Percentiles rank a stretch among this genome's conserved stretches.
Conservation (phyloP, 2,888 invertebrate species). For the Dusona sp. region DNA sequence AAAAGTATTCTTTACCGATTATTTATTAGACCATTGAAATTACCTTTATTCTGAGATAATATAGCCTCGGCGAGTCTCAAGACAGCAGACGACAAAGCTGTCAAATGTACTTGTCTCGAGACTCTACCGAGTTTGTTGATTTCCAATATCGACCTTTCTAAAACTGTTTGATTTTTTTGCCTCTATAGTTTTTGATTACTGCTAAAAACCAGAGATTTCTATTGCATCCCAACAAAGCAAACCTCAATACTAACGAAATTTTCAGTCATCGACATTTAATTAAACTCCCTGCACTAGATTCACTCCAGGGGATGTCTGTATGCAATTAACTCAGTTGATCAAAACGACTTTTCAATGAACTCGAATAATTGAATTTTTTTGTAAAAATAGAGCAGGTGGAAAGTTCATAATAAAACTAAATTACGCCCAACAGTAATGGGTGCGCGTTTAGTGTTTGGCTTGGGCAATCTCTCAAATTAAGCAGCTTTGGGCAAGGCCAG, state of each 20-base stretch:
- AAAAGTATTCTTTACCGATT: neutral
- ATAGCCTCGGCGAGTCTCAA: too few relatives aligned
- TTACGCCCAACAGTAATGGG: too few relatives aligned
- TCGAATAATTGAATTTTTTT: neutral
- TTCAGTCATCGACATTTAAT: neutral
- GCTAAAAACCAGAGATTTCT: neutral
- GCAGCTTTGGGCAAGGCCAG: too few relatives aligned
- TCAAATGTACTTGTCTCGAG: too few relatives aligned
- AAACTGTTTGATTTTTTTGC: neutral
- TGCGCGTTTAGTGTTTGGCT: too few relatives aligned
- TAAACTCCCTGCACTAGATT: neutral
- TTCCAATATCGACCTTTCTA: too few relatives aligned
- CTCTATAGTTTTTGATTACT: neutral
- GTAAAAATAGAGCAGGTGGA: neutral
- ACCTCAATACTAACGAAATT: neutral
- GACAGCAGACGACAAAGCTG: too few relatives aligned
- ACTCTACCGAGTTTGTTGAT: too few relatives aligned
- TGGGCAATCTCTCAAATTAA: too few relatives aligned
- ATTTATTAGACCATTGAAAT: too few relatives aligned
- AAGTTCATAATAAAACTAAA: neutral
- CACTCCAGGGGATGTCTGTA: neutral
- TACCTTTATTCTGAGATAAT: too few relatives aligned
- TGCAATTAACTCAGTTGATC: neutral
- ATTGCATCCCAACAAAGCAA: neutral
- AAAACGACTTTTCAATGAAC: neutral